Evolutionary conservation across 2,888 invertebrate genomes (phyloP).

Genomic region (Tetheella fluctuosa): DNA sequence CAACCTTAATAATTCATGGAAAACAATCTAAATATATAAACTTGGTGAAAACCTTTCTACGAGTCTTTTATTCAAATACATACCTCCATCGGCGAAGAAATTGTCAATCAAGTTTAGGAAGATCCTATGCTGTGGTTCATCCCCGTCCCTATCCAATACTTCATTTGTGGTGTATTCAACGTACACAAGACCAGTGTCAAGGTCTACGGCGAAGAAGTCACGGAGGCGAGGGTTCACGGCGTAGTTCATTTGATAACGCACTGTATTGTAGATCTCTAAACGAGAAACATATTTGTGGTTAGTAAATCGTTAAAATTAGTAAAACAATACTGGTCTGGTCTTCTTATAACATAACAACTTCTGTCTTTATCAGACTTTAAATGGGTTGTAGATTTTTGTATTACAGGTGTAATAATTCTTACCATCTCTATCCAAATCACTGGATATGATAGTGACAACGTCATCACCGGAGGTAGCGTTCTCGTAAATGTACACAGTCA

Average conservation of each 20-base stretch:
- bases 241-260: slow-evolving; percentile 82
- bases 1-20: not conserved
- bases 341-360: too few species aligned
- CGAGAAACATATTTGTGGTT: slow-evolving; percentile 10
- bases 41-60: not conserved
- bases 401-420: too few species aligned
- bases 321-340: too few species aligned
- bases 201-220: slow-evolving; percentile 80
- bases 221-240: slow-evolving; percentile 65
- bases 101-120: slow-evolving; percentile 82
- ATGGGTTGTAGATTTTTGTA: too few species aligned
- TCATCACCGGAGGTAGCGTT: slow-evolving; percentile 67
- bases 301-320: not conserved
- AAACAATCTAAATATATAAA: not conserved
- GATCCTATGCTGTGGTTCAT: slow-evolving; percentile 72
- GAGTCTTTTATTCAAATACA: not conserved
- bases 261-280: slow-evolving; percentile 77
- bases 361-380: too few species aligned
- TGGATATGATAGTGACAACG: slow-evolving; percentile 67
- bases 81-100: slow-evolving; percentile 73
- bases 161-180: slow-evolving; percentile 73
- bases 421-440: slow-evolving; percentile 83
- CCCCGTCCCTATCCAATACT: slow-evolving; percentile 79
- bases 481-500: slow-evolving; percentile 74
- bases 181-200: slow-evolving; percentile 68